These are phyloP conservation scores for Tragelaphus eurycerus DNA, from an alignment of 2,797 vertebrate species.

Conservation along the genomic window DNA sequence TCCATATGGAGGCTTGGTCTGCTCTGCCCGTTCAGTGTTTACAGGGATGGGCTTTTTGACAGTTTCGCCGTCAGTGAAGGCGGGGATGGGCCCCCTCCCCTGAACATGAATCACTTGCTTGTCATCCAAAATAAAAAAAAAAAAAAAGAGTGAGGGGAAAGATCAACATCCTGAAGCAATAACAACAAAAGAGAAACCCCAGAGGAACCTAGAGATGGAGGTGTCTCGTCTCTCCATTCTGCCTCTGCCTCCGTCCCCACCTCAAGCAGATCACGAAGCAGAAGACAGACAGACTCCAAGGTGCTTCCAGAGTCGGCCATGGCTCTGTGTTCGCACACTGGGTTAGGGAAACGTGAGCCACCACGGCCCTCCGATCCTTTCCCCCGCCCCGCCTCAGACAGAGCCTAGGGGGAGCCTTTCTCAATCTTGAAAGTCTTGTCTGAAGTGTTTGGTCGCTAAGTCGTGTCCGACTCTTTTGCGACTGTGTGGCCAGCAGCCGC, in stretches of 20 bases:
- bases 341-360: neutral
- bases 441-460: neutral
- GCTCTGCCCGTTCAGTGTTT: conserved; percentile 52
- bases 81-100: neutral
- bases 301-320: neutral
- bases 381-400: neutral
- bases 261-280: neutral
- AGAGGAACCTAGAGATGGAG: neutral
- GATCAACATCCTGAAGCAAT: conserved; percentile 62
- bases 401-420: rapidly evolving
- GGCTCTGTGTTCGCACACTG: rapidly evolving
- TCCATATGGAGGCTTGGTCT: conserved; percentile 43
- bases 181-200: conserved; percentile 38
- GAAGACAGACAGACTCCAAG: neutral
- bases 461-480: neutral
- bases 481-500: neutral
- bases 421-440: neutral
- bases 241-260: neutral
- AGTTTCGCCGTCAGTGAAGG: conserved; percentile 43
- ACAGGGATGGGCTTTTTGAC: conserved; percentile 63
- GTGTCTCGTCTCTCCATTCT: neutral
- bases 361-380: too few species aligned
- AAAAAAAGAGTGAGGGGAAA: neutral
- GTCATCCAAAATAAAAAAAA: conserved; percentile 3
- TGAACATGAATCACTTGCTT: conserved; percentile 56